Evolutionary conservation across 2,888 invertebrate genomes (phyloP).

Genomic region (Clostera curtula): DNA sequence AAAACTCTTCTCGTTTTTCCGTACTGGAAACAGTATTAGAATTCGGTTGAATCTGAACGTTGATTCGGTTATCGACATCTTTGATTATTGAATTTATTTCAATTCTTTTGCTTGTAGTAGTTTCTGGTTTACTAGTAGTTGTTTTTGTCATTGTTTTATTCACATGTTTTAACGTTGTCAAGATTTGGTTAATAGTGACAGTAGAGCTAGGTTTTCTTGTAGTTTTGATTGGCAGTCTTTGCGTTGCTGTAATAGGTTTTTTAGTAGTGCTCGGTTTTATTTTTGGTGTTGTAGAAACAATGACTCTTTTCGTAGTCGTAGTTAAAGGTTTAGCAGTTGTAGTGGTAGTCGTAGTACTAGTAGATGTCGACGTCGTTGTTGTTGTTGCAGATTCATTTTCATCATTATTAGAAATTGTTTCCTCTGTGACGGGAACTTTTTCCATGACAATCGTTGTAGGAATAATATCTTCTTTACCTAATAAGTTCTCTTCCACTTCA

Average conservation of each 20-base stretch:
- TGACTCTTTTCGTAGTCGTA: constrained; percentile 13
- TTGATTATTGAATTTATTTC: constrained; percentile 21
- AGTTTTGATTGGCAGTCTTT: constrained; percentile 15
- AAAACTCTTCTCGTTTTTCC: constrained; percentile 31
- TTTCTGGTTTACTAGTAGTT: constrained; percentile 19
- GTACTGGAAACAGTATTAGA: constrained; percentile 24
- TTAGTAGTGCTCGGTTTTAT: constrained; percentile 14
- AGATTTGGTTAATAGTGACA: constrained; percentile 13
- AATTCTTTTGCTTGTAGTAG: constrained; percentile 17
- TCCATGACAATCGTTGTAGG: constrained; percentile 24
- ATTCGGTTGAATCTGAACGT: constrained; percentile 20
- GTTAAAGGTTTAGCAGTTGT: constrained; percentile 21
- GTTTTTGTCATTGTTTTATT: constrained; percentile 19
- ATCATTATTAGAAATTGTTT: constrained; percentile 16
- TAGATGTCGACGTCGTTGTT: constrained; percentile 19
- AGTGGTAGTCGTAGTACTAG: constrained; percentile 18
- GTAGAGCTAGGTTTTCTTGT: constrained; percentile 7
- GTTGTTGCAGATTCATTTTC: constrained; percentile 16
- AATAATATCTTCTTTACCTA: constrained; percentile 46
- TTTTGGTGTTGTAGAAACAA: constrained; percentile 17
- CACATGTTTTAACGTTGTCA: constrained; percentile 10
- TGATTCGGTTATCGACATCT: constrained; percentile 13
- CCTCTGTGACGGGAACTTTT: constrained; percentile 22
- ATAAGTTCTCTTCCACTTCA: constrained; percentile 33
- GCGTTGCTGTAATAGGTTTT: constrained; percentile 9